A percentile compares a stretch with the other conserved stretches of the same genome.
phyloP scores from a whole-genome alignment of 2,797 vertebrate species.

The Orientallactaga sibirica region DNA sequence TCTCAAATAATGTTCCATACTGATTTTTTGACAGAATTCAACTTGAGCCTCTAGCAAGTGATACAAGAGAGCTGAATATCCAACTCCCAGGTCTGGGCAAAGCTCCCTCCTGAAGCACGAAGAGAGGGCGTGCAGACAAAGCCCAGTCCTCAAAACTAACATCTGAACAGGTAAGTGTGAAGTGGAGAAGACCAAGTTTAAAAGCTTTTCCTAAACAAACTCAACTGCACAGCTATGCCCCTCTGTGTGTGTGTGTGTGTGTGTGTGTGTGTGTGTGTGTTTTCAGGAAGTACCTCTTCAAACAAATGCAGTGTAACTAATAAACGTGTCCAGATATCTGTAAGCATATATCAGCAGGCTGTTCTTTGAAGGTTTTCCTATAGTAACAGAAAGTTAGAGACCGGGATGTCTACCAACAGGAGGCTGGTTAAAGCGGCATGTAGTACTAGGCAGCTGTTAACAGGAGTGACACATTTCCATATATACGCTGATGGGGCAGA shows the following conservation, averaged over 20 bases:
- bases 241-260: background rate
- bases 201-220: background rate
- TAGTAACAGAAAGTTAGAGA: conserved; percentile 49
- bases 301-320: conserved; percentile 41
- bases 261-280: background rate
- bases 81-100: background rate
- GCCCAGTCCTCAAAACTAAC: conserved; percentile 14
- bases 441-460: background rate
- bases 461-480: background rate
- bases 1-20: background rate
- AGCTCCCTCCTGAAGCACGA: background rate
- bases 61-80: background rate
- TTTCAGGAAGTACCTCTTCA: background rate
- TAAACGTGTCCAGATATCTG: conserved; percentile 34
- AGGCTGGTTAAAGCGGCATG: background rate
- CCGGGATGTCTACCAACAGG: background rate
- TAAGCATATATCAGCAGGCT: background rate
- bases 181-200: background rate
- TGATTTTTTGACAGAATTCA: background rate
- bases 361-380: background rate
- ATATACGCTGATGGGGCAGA: background rate
- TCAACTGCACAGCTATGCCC: background rate
- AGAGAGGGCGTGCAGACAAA: background rate
- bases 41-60: background rate
- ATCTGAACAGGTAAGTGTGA: background rate